Conservation (phyloP, 2,888 invertebrate genomes). For the Cantharis rustica region DNA sequence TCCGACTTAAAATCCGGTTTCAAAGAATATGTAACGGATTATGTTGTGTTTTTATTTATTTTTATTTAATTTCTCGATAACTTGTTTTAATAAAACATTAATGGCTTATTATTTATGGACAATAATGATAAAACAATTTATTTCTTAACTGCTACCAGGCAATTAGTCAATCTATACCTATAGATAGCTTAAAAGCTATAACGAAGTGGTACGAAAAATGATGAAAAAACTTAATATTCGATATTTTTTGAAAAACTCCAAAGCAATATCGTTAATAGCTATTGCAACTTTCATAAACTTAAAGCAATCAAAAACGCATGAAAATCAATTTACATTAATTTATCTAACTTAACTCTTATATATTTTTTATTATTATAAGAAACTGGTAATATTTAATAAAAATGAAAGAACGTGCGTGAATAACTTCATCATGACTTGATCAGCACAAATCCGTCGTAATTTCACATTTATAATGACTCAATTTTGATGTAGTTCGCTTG, state of each 20-base stretch:
- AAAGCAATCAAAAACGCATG: neutral
- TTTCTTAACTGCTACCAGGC: neutral
- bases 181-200: neutral
- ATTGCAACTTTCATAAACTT: neutral
- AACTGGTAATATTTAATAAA: neutral
- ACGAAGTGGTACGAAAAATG: neutral
- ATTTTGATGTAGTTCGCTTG: neutral
- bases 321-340: neutral
- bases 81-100: conserved; percentile 17
- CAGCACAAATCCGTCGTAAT: neutral
- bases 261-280: neutral
- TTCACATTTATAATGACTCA: neutral
- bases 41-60: conserved; percentile 4
- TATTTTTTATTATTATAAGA: neutral
- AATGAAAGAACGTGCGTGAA: neutral
- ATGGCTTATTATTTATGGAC: neutral
- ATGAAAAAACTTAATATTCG: neutral
- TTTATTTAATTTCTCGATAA: conserved; percentile 12
- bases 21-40: conserved; percentile 15
- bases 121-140: neutral
- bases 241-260: neutral
- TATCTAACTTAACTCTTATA: neutral
- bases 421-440: neutral
- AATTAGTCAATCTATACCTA: neutral
- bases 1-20: conserved; percentile 9